Evolutionary conservation across 2,113 vertebrate genomes (phyloP).

Genomic region (Pristiophorus japonicus): DNA sequence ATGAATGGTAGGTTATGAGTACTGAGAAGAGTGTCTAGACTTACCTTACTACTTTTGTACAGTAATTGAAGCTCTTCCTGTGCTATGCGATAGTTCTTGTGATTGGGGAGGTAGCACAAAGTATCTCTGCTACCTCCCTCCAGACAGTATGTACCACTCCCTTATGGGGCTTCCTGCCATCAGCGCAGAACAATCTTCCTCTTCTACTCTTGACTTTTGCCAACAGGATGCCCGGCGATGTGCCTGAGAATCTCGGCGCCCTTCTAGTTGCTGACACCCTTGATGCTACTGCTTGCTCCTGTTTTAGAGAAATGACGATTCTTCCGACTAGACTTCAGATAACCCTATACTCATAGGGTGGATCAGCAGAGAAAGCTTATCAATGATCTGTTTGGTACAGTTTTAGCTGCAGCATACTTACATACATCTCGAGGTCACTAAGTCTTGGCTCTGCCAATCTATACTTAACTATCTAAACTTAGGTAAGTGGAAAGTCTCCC

Average conservation of each 20-base stretch:
- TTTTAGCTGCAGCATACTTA: too few species aligned
- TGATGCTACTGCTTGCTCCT: neutral
- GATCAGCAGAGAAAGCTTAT: too few species aligned
- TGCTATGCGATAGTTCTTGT: neutral
- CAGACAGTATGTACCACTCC: neutral
- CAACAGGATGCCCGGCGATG: neutral
- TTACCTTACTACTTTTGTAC: neutral
- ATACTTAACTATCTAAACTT: too few species aligned
- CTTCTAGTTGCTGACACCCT: neutral
- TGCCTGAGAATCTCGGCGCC: neutral
- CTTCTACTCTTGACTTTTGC: neutral
- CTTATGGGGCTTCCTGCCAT: neutral
- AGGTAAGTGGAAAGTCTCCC: too few species aligned
- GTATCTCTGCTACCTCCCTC: too few species aligned
- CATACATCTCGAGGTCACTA: too few species aligned
- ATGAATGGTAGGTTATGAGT: too few species aligned
- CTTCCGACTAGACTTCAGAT: too few species aligned
- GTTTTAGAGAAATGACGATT: neutral
- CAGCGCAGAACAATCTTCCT: neutral
- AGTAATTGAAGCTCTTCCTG: neutral
- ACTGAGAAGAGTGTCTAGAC: neutral
- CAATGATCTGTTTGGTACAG: too few species aligned
- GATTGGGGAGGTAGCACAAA: neutral
- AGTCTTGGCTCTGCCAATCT: too few species aligned
- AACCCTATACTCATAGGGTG: too few species aligned